These are phyloP conservation scores for Diorhabda carinulata DNA, from an alignment of 1,140 invertebrate species.

Conservation along the genomic window DNA sequence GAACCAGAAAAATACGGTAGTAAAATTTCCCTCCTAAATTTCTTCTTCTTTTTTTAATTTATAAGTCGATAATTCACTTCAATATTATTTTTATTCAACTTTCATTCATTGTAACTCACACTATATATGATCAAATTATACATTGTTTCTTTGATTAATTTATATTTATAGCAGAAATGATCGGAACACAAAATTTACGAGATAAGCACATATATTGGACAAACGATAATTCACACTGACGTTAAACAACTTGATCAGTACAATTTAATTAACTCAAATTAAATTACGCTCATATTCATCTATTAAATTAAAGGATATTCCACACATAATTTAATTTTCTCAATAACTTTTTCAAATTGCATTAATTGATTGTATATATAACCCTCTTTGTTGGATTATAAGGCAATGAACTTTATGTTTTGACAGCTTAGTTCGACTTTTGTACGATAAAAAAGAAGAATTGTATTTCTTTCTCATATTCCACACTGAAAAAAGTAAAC, in stretches of 20 bases:
- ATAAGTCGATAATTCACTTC: neutral
- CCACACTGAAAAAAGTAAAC: neutral
- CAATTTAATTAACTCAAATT: constrained; percentile 22
- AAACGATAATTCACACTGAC: neutral
- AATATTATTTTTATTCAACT: neutral
- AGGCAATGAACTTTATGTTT: neutral
- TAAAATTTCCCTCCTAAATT: neutral
- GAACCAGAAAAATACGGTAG: constrained; percentile 14
- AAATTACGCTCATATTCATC: constrained; percentile 13
- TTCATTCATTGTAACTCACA: neutral
- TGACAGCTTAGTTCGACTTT: neutral
- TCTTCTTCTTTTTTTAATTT: constrained; percentile 4
- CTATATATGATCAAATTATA: no score
- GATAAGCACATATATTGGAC: neutral
- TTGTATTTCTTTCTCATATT: neutral
- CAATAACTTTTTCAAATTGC: neutral
- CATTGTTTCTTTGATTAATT: no score
- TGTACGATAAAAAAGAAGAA: neutral
- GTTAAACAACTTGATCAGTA: neutral
- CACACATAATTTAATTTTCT: constrained; percentile 17
- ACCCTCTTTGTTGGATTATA: neutral
- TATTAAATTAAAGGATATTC: constrained; percentile 20
- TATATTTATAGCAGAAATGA: no score
- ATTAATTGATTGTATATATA: constrained; percentile 11
- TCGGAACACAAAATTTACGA: no score